Evolutionary conservation across 92 coral and sea anemone genomes (phyloP).

Genomic region (Paragorgia papillata): DNA sequence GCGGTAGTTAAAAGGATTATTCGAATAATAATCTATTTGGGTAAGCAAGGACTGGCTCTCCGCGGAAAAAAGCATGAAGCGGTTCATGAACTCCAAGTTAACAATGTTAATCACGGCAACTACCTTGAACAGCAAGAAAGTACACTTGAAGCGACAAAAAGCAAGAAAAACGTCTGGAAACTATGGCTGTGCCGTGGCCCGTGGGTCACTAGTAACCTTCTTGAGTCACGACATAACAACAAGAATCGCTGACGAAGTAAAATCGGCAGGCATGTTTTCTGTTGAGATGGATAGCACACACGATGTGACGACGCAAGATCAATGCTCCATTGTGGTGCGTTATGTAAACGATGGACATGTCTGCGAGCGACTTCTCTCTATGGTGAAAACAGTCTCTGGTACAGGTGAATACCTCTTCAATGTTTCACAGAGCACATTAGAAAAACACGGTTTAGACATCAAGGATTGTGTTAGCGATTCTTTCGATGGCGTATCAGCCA

Average conservation of each 20-base stretch:
- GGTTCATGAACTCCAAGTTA: too few species aligned
- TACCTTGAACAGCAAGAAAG: conserved; percentile 9
- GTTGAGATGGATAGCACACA: conserved; percentile 10
- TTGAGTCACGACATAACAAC: conserved; percentile 32
- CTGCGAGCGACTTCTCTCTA: conserved; percentile 11
- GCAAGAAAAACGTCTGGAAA: conserved; percentile 13
- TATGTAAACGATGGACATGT: conserved; percentile 11
- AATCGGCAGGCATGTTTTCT: too few species aligned
- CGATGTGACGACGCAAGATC: conserved; percentile 13
- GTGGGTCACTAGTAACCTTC: not conserved
- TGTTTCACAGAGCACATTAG: not conserved
- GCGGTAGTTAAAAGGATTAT: too few species aligned
- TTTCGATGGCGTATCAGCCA: conserved; percentile 17
- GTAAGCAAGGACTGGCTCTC: too few species aligned
- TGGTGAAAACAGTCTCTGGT: conserved; percentile 13
- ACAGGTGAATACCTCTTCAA: conserved; percentile 3
- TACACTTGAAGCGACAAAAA: conserved; percentile 9
- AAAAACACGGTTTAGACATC: conserved; percentile 9
- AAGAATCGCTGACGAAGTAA: conserved; percentile 26
- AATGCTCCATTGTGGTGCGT: too few species aligned
- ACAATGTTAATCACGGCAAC: too few species aligned
- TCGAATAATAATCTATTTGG: too few species aligned
- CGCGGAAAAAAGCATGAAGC: too few species aligned
- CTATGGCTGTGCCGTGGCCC: too few species aligned
- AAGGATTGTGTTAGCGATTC: conserved; percentile 17